Percentiles rank a stretch among this genome's conserved stretches.
Evolutionary conservation across 2,113 vertebrate species (phyloP).

Genomic region (Syrrhaptes paradoxus): DNA sequence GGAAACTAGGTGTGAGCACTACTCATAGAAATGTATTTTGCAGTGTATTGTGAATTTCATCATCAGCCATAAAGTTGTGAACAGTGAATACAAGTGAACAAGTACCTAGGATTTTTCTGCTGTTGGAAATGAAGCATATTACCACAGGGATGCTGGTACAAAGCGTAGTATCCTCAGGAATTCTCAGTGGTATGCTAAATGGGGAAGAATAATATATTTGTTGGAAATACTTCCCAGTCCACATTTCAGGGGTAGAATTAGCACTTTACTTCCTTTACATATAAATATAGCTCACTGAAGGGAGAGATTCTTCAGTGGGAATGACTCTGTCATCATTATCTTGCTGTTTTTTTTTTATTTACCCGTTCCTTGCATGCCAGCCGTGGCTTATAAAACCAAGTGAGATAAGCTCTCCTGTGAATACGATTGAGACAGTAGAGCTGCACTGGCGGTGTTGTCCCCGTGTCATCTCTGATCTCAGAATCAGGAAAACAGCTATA

Average conservation of each 20-base stretch:
- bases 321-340: background rate
- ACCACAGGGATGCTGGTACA: background rate
- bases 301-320: background rate
- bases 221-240: slow-evolving; percentile 17
- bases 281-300: slow-evolving; percentile 1
- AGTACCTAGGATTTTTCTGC: background rate
- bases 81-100: background rate
- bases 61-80: background rate
- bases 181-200: background rate
- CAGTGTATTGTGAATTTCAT: background rate
- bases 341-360: slow-evolving; percentile 24
- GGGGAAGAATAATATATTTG: background rate
- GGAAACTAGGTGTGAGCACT: background rate
- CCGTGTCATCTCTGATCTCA: background rate
- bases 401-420: background rate
- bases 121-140: background rate
- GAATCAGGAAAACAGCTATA: background rate
- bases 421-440: background rate
- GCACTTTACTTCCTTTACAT: background rate
- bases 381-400: background rate
- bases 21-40: background rate
- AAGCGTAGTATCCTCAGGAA: background rate
- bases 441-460: background rate
- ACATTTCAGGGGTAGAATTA: slow-evolving; percentile 9
- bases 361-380: background rate